Evolutionary conservation across 2,888 invertebrate species (phyloP), one percentile per base, ranked within the genome.

Genomic region (Gerris lacustris): DNA sequence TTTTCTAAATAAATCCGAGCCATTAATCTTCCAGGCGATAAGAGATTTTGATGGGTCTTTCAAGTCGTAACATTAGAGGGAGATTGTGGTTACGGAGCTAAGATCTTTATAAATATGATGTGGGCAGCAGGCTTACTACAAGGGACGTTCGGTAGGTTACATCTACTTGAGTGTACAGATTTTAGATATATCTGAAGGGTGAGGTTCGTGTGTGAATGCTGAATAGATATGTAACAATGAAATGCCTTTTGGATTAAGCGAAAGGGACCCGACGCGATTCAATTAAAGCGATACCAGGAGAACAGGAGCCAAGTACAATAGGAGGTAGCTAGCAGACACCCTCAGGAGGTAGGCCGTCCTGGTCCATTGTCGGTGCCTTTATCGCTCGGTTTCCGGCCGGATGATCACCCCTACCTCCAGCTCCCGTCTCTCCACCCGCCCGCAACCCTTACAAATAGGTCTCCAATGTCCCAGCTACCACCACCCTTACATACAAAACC

Each of bases 251-350:
- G 55, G 55, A 55, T 15, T 55, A 55, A 55, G 15, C 11, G 15
- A 9, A 55, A 11, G 11, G 9, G 11, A 9, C 55, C 55, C 15
- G 55, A 11, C 15, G 9, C 9, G 55, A 55, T 55, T 55, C 55
- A 55, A 55, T 55, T 55, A 55, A 55, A 55, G 11, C 55, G 55
- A 55, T 55, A 55, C 55, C 55, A 55, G 55, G 55, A 55, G 55
- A 55, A 55, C 55, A 55, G 55, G 55, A 55, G 15, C 55, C 2
- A 55, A 55, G 15, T 55, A 55, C 55, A 55, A 55, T 55, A 55
- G 55, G 55, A 55, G 55, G 55, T 55, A 55, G 31, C 15, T 11
- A 55, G 15, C 15, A 55, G 55, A 15, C 11, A 55, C 9, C 15
- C 11, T 55, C 15, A 55, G 55, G 55, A 55, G 55, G 55, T 55